Evolutionary conservation across 2,113 vertebrate species (phyloP).

Genomic region (Leucopternis melanops): DNA sequence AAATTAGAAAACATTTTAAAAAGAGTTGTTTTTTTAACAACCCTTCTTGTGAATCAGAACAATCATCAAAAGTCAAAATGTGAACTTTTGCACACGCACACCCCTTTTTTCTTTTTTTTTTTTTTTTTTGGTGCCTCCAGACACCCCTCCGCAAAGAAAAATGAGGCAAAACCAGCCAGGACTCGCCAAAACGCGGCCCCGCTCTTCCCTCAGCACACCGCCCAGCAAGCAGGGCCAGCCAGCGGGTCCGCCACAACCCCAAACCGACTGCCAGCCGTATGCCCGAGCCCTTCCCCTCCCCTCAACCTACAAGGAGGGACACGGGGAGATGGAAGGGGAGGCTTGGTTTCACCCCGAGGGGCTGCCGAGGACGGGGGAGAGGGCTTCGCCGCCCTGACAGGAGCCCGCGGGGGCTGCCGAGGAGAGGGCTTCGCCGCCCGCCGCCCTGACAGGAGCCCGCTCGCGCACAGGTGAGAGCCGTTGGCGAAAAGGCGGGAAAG

Average conservation of each 20-base stretch:
- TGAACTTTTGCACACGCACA: not conserved
- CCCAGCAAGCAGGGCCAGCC: not conserved
- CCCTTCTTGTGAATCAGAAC: not conserved
- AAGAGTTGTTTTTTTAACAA: not conserved
- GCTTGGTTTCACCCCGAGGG: not conserved
- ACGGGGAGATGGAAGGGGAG: not conserved
- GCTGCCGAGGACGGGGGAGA: accelerated
- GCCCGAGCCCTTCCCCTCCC: not conserved
- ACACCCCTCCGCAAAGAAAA: not conserved
- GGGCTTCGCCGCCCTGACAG: accelerated
- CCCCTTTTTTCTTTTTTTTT: not conserved
- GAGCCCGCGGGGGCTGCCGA: not conserved
- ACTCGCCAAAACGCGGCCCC: accelerated
- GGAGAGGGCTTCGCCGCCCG: accelerated
- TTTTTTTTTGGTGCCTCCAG: too few relatives aligned
- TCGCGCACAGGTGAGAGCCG: not conserved
- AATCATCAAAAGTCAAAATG: not conserved
- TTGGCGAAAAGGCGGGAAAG: not conserved
- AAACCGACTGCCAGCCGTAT: accelerated
- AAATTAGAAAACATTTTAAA: too few relatives aligned
- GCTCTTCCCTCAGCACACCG: not conserved
- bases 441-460: accelerated
- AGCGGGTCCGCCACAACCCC: not conserved
- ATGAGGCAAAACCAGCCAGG: accelerated
- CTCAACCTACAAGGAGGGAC: not conserved